Conservation (phyloP, 2,888 invertebrate genomes). For the Calliopum simillimum region DNA sequence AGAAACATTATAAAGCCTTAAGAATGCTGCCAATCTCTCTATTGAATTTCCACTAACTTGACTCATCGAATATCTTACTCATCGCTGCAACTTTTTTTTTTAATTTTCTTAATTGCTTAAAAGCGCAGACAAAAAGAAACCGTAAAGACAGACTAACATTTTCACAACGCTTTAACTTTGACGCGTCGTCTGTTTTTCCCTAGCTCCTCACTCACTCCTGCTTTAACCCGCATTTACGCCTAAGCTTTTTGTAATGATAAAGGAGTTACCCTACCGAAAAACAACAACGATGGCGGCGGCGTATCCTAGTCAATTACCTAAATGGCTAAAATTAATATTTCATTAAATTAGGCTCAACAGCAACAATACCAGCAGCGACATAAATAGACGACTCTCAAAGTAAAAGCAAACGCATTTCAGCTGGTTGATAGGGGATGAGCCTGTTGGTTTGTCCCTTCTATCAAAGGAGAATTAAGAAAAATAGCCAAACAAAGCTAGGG, state of each 20-base stretch:
- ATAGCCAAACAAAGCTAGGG: background rate
- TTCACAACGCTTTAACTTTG: too few relatives aligned
- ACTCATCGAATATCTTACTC: background rate
- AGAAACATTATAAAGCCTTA: too few relatives aligned
- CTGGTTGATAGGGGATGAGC: background rate
- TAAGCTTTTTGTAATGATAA: background rate
- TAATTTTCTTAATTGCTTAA: constrained; percentile 17
- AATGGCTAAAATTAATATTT: constrained; percentile 27
- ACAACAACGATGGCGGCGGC: background rate
- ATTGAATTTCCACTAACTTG: too few relatives aligned
- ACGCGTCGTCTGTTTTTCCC: too few relatives aligned
- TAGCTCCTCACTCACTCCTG: too few relatives aligned
- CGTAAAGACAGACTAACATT: too few relatives aligned
- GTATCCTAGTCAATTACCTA: constrained; percentile 16
- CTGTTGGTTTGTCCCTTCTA: background rate
- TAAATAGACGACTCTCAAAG: background rate
- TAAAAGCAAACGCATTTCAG: background rate
- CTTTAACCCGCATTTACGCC: too few relatives aligned
- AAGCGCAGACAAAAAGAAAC: background rate
- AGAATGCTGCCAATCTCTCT: too few relatives aligned
- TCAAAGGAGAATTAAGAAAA: background rate
- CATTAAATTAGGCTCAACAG: constrained; percentile 15
- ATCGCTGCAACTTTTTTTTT: background rate
- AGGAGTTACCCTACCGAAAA: background rate
- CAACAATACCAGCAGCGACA: background rate